A percentile compares a stretch with the other conserved stretches of the same genome.
These are phyloP conservation scores for Ophiothrix spiculata DNA, from an alignment of 35 echinoderm and acorn worm genomes.

Conservation along the genomic window DNA sequence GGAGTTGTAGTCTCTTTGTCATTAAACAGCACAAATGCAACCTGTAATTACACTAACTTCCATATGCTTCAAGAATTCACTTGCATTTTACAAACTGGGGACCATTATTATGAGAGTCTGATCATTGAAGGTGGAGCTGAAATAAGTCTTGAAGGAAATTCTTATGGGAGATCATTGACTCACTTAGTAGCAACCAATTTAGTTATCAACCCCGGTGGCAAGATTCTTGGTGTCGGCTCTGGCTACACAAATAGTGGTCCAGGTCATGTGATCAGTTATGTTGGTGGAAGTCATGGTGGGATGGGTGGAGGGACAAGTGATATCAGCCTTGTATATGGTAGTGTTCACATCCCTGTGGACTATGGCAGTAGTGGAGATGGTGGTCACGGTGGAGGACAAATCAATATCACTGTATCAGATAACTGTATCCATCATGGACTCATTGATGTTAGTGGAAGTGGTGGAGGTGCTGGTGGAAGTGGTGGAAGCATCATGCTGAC, in stretches of 20 bases:
- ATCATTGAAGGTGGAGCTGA: conserved; percentile 62
- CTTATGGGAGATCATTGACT: conserved; percentile 12
- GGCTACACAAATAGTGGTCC: conserved; percentile 31
- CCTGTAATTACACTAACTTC: conserved; percentile 27
- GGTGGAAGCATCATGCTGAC: conserved; percentile 68
- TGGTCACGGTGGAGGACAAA: conserved; percentile 41
- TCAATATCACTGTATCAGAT: conserved; percentile 30
- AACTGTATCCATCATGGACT: conserved; percentile 46
- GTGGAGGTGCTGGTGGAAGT: conserved; percentile 47
- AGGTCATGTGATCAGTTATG: neutral
- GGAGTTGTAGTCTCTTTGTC: neutral
- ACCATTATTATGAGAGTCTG: conserved; percentile 35
- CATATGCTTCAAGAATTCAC: conserved; percentile 12
- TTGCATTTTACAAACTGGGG: conserved; percentile 24
- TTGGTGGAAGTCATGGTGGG: conserved; percentile 60
- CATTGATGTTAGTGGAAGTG: conserved; percentile 54
- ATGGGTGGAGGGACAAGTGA: conserved; percentile 35
- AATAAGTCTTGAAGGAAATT: conserved; percentile 46
- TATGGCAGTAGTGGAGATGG: conserved; percentile 55
- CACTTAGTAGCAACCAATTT: conserved; percentile 32
- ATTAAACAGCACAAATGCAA: neutral
- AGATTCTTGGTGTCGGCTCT: conserved; percentile 44
- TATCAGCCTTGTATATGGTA: conserved; percentile 39
- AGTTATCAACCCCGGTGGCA: conserved; percentile 47
- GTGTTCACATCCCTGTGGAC: conserved; percentile 34